Evolutionary conservation across 2,888 invertebrate genomes (phyloP), one percentile per base, ranked within the genome.

Genomic region (Tinea trinotella): DNA sequence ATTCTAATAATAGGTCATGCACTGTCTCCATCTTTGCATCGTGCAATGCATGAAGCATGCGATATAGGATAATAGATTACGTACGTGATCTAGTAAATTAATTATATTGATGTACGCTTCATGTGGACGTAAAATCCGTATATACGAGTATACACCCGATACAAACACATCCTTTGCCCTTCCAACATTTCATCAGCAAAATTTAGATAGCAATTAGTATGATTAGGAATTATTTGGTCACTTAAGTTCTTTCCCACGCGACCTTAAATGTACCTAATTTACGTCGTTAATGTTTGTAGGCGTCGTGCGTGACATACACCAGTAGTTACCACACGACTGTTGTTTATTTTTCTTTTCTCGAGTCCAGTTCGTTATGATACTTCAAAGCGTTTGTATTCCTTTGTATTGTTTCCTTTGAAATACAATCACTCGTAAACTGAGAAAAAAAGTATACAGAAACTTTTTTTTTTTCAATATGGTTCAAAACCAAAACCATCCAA

Each of bases 241-340:
- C 40, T 15, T 40, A 40, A 40, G 2, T 12, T 13, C 4, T 40
- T 40, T 40, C 40, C 40, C 40, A 40, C 40, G 40, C 40, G 40
- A 40, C 40, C 13, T 13, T 15, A 12, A 4, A 13, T 2, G 40
- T 40, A 7, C 40, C 40, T 40, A 40, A 40, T 13, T 40, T 40
- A n/a, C 40, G 15, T 40, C 13, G 40, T 40, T 40, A 40, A 40
- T 15, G 40, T 40, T n/a, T 30, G 40, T 40, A 40, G 40, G 40
- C 40, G 40, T 40, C 40, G 40, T 40, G 40, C 40, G 40, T 40
- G 40, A 40, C 13, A 40, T 7, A 40, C 30, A 30, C 30, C 30
- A 30, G 30, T 30, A 30, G 30, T 30, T 4, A 22, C 22, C 22
- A 22, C 22, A 22, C 22, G 22, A 22, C 3, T 22, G 30, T 4